Evolutionary conservation across 2,797 vertebrate genomes (phyloP), one percentile per base, ranked within the genome.

Genomic region (Gymnopithys bicolor): DNA sequence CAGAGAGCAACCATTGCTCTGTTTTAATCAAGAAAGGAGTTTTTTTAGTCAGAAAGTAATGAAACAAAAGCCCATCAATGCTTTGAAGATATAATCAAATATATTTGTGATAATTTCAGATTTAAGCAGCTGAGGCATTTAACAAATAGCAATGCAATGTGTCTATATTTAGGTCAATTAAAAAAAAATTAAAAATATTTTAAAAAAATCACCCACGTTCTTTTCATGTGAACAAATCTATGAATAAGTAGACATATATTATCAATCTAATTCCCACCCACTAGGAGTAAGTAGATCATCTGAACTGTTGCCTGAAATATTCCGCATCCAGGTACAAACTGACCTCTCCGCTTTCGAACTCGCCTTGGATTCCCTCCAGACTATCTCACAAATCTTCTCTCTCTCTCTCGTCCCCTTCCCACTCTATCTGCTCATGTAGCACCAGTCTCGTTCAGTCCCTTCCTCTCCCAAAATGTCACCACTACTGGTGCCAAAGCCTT

Each of bases 401-500:
- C 76, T 68, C 75, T 52, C 51, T 51, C 78, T 87, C 79, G 87
- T 67, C 77, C 90, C 80, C 77, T 96, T 96, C 91, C 95, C 94
- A 94, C 95, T 95, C 93, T 95, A 91, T 96, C 89, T 91, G 83
- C 83, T 95, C 85, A 68, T 95, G 92, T 84, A 96, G 92, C 95
- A 96, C 92, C 91, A 95, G 83, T 88, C 83, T 93, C 27, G 0
- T 79, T 94, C 93, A 93, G 96, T 91, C 95, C 96, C 69, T 93
- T 91, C 88, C 95, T 79, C 13, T 77, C 94, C 95, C 87, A 94
- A 95, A 97, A 97, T 93, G 95, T 96, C 95, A 96, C 95, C 95
- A 96, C 74, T 96, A 70, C 78, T 94, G 94, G 73, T 97, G 95
- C 95, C 94, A 97, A 94, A 97, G 96, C 93, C 96, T 97, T 97